Conservation (phyloP, 2,888 invertebrate species). For the Leistus spinibarbis region DNA sequence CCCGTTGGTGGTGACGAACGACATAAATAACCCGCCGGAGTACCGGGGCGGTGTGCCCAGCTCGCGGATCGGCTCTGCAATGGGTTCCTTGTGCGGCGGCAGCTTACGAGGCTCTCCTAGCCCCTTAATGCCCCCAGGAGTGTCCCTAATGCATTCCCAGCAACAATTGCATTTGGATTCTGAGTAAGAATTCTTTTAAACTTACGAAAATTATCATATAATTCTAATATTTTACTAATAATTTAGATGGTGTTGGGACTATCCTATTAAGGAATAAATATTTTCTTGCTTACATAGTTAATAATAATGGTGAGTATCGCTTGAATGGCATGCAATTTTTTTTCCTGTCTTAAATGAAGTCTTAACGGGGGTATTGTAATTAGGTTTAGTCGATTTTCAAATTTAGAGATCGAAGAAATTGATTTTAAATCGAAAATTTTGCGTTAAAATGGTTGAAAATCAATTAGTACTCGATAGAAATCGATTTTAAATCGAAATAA, state of each 20-base stretch:
- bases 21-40: constrained; percentile 62
- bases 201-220: not conserved
- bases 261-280: constrained; percentile 53
- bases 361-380: too few relatives aligned
- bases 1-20: constrained; percentile 54
- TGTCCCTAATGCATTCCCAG: constrained; percentile 51
- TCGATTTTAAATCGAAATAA: too few relatives aligned
- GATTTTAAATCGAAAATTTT: too few relatives aligned
- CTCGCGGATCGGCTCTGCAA: constrained; percentile 54
- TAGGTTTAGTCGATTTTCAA: too few relatives aligned
- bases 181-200: constrained; percentile 32
- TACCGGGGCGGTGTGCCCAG: constrained; percentile 49
- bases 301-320: constrained; percentile 11
- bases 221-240: not conserved
- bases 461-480: too few relatives aligned
- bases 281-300: constrained; percentile 3
- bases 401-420: too few relatives aligned
- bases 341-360: too few relatives aligned
- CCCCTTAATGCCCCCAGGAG: constrained; percentile 54
- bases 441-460: too few relatives aligned
- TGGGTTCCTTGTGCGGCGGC: constrained; percentile 53
- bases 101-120: constrained; percentile 55
- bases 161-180: constrained; percentile 17
- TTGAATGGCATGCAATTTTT: too few relatives aligned
- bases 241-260: constrained; percentile 58